Evolutionary conservation across 2,888 invertebrate genomes (phyloP), one percentile per base, ranked within the genome.

Genomic region (Nomada fucata): DNA sequence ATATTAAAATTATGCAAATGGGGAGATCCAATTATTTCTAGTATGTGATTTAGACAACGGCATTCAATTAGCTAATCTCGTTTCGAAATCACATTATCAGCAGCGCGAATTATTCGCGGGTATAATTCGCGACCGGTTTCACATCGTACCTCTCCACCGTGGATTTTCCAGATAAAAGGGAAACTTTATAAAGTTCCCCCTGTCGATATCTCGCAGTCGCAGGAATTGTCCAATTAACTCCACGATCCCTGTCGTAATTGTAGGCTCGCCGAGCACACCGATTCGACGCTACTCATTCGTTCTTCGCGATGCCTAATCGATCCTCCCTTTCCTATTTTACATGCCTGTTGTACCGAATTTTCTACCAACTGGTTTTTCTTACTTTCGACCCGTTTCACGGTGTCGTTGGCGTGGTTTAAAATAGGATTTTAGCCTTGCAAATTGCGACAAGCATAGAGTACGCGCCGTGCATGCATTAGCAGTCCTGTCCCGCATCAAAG

Each of bases 121-220:
- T 36, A 79, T 82, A 83, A 79, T 80, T 79, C 77, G 59, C 69
- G 52, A 55, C 61, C 79, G 36, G 65, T 64, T 26, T 65, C 67
- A 53, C 76, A 82, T 60, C 85, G 74, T 82, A 82, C 73, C 69
- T 59, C 65, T 29, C 71, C 57, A 65, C 55, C 13, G 61, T 0
- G 15, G 73, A 15, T 77, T 69, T 76, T 72, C 71, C 73, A 71
- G 76, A 74, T 72, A 81, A 78, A 79, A 65, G 81, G 81, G 73
- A 78, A 87, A 88, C 81, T 87, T 87, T 82, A 82, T 82, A 86
- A 88, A 87, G 86, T 86, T 77, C 65, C 72, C 47, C 57, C 77
- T 61, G 68, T 50, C 80, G 73, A 83, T 87, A 82, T 85, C 69
- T 76, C 61, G 71, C 63, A 64, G 70, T 29, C 71, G 73, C 20